These are phyloP conservation scores for Portevinia maculata DNA, from an alignment of 2,888 invertebrate species.

Conservation along the genomic window DNA sequence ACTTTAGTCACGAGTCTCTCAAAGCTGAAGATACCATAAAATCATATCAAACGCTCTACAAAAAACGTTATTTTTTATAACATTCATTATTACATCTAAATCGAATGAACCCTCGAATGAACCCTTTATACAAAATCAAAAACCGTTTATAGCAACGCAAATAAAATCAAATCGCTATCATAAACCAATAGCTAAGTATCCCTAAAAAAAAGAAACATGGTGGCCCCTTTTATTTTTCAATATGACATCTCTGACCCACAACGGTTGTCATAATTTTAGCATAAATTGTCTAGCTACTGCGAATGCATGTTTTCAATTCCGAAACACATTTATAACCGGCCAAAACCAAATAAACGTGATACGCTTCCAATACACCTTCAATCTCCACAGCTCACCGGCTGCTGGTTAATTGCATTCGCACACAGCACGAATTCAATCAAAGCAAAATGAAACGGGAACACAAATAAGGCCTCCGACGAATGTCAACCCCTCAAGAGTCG, in stretches of 20 bases:
- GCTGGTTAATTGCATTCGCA: constrained; percentile 70
- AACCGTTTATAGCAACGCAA: neutral
- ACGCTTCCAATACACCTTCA: constrained; percentile 52
- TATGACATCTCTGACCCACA: constrained; percentile 67
- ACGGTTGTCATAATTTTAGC: constrained; percentile 61
- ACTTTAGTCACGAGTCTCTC: too few relatives aligned
- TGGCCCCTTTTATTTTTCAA: constrained; percentile 42
- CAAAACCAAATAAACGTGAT: constrained; percentile 60
- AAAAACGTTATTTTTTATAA: too few relatives aligned
- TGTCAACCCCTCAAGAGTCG: constrained; percentile 54
- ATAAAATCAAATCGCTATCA: constrained; percentile 59
- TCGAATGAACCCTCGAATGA: too few relatives aligned
- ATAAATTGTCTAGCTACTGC: constrained; percentile 70
- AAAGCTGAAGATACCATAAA: too few relatives aligned
- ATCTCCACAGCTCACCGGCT: constrained; percentile 34
- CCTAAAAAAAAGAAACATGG: constrained; percentile 16
- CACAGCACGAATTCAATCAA: constrained; percentile 73
- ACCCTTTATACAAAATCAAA: constrained; percentile 19
- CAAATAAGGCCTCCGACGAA: constrained; percentile 21
- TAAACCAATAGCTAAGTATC: constrained; percentile 54
- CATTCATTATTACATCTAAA: too few relatives aligned
- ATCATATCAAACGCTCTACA: too few relatives aligned
- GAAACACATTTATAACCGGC: constrained; percentile 30
- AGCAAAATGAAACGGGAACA: constrained; percentile 9
- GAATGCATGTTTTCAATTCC: constrained; percentile 56